Conservation (phyloP, 2,113 vertebrate species). For the Sitta europaea region DNA sequence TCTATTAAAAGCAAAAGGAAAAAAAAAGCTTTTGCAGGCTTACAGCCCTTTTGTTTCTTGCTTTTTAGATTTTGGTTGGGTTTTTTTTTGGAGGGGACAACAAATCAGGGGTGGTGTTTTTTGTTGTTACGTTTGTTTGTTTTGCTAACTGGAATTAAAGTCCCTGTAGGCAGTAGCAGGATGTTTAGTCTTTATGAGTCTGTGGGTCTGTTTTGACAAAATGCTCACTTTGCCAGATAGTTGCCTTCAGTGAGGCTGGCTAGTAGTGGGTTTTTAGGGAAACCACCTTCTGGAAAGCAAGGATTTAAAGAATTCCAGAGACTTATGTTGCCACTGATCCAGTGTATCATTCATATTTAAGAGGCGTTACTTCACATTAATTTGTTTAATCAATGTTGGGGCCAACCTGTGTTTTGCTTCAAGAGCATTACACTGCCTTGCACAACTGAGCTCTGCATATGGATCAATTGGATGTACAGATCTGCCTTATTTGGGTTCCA, state of each 20-base stretch:
- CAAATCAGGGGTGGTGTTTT: rapidly evolving
- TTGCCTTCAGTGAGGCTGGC: neutral
- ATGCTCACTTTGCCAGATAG: neutral
- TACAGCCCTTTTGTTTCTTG: neutral
- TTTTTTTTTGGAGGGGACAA: rapidly evolving
- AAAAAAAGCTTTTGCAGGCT: neutral
- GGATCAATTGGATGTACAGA: rapidly evolving
- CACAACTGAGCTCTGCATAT: neutral
- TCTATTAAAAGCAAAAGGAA: neutral
- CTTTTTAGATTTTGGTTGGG: neutral
- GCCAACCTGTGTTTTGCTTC: neutral
- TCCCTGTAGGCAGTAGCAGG: neutral
- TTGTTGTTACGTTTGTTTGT: neutral
- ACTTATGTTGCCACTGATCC: neutral
- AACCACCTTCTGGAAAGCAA: neutral
- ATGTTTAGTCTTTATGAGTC: neutral
- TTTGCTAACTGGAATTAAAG: neutral
- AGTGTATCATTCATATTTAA: neutral
- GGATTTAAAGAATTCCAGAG: neutral
- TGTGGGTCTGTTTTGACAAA: neutral
- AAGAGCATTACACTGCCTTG: neutral
- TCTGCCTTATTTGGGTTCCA: neutral
- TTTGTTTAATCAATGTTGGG: neutral
- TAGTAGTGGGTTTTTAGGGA: neutral
- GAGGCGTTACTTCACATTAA: neutral